Percentiles rank a stretch among this genome's conserved stretches.
Evolutionary conservation across 2,797 vertebrate genomes (phyloP).

Genomic region (Podargus strigoides): DNA sequence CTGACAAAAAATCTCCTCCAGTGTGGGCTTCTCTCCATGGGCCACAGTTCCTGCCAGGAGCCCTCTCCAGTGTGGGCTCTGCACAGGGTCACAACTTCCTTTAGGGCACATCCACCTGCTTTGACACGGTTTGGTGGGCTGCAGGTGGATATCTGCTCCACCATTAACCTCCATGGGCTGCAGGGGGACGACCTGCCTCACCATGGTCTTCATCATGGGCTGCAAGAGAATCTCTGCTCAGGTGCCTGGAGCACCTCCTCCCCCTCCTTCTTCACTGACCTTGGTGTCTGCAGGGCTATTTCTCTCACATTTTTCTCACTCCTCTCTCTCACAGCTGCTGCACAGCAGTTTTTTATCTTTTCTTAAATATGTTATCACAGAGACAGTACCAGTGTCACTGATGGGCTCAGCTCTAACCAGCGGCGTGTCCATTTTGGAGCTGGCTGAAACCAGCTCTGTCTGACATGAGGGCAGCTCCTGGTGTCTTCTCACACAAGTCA

Average conservation of each 20-base stretch:
- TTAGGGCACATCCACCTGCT: background rate
- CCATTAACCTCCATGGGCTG: background rate
- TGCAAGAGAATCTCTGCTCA: background rate
- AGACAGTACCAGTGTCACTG: background rate
- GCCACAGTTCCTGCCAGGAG: background rate
- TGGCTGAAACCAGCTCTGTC: background rate
- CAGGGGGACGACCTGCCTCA: background rate
- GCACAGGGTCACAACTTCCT: fast-evolving
- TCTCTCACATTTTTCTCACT: background rate
- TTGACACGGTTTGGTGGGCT: no score
- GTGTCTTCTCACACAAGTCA: background rate
- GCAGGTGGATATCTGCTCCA: background rate
- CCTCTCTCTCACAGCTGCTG: background rate
- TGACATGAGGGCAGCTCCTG: background rate
- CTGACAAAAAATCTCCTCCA: background rate
- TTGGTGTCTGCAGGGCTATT: background rate
- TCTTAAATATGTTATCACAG: background rate
- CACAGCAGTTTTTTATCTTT: background rate
- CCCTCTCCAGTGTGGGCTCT: fast-evolving
- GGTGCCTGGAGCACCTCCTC: background rate
- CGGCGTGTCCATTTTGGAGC: background rate
- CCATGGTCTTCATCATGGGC: fast-evolving
- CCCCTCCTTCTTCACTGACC: background rate
- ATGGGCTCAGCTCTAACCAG: background rate
- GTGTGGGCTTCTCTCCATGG: background rate